A percentile compares a stretch with the other conserved stretches of the same genome.
Evolutionary conservation across 2,113 vertebrate species (phyloP).

Genomic region (Trichechus manatus): DNA sequence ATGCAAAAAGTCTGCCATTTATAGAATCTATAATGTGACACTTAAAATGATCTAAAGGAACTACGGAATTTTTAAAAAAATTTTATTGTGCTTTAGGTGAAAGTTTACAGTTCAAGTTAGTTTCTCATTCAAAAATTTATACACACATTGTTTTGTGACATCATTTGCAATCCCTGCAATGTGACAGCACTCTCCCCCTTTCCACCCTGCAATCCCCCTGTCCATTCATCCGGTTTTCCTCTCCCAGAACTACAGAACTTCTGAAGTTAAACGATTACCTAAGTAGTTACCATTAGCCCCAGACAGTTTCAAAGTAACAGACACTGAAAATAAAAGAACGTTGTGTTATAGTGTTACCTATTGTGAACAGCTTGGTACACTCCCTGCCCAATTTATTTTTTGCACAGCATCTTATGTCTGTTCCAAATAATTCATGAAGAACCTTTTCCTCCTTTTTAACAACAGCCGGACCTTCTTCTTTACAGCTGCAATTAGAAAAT

Average conservation of each 20-base stretch:
- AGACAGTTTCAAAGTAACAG: not conserved
- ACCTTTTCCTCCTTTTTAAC: constrained; percentile 67
- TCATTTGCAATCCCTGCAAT: no score
- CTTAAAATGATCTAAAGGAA: not conserved
- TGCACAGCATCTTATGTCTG: constrained; percentile 88
- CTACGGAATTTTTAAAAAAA: not conserved
- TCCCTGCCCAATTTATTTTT: constrained; percentile 87
- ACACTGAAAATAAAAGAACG: not conserved
- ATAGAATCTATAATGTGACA: not conserved
- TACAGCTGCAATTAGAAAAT: constrained; percentile 87
- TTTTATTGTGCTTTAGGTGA: no score
- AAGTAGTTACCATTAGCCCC: not conserved
- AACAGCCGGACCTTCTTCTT: constrained; percentile 72
- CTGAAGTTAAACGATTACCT: not conserved
- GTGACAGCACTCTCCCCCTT: no score
- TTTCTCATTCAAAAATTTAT: no score
- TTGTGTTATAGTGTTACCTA: constrained; percentile 83
- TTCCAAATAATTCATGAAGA: constrained; percentile 77
- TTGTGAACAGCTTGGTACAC: constrained; percentile 87
- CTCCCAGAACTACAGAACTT: not conserved
- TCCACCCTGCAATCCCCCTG: no score
- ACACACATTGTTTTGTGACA: no score
- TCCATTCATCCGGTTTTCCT: no score
- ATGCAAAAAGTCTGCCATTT: not conserved
- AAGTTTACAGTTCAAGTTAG: no score